phyloP scores from a whole-genome alignment of 1,140 invertebrate genomes.

The Lepeophtheirus salmonis region DNA sequence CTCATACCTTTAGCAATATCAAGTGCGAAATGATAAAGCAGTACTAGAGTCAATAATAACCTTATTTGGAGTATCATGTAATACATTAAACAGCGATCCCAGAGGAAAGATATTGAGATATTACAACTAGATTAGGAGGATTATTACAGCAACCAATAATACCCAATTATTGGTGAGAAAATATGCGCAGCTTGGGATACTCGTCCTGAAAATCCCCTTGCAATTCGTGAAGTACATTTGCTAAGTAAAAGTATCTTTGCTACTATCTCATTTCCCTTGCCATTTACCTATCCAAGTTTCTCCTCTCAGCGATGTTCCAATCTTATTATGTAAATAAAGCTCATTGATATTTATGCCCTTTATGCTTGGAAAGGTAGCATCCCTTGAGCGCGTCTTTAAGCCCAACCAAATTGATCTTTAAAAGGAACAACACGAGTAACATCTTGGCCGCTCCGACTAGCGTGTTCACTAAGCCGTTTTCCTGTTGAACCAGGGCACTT shows the following conservation, averaged over 20 bases:
- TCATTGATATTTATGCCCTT: slow-evolving; percentile 92
- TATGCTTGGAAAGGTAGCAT: slow-evolving; percentile 86
- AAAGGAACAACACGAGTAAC: too few species aligned
- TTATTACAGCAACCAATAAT: slow-evolving; percentile 88
- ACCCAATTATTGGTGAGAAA: too few species aligned
- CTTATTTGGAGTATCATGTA: slow-evolving; percentile 73
- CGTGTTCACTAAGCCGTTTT: slow-evolving; percentile 44
- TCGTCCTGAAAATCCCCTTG: slow-evolving; percentile 91
- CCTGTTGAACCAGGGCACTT: slow-evolving; percentile 71
- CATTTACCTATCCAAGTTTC: slow-evolving; percentile 85
- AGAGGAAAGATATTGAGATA: slow-evolving; percentile 86
- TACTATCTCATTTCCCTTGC: slow-evolving; percentile 96
- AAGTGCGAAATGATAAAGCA: slow-evolving; percentile 73
- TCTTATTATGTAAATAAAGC: slow-evolving; percentile 58
- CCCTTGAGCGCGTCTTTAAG: slow-evolving; percentile 78
- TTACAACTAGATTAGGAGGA: slow-evolving; percentile 77
- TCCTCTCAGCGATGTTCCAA: slow-evolving; percentile 72
- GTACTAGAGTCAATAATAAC: slow-evolving; percentile 79
- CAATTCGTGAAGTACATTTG: slow-evolving; percentile 71
- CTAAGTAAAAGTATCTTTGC: slow-evolving; percentile 73
- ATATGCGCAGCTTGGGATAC: too few species aligned
- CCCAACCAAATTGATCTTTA: slow-evolving; percentile 95
- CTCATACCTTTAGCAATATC: slow-evolving; percentile 91
- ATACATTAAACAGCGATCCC: slow-evolving; percentile 75
- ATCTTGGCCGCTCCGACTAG: too few species aligned